Evolutionary conservation across 1,140 invertebrate genomes (phyloP).

Genomic region (Hylyphantes graminicola): DNA sequence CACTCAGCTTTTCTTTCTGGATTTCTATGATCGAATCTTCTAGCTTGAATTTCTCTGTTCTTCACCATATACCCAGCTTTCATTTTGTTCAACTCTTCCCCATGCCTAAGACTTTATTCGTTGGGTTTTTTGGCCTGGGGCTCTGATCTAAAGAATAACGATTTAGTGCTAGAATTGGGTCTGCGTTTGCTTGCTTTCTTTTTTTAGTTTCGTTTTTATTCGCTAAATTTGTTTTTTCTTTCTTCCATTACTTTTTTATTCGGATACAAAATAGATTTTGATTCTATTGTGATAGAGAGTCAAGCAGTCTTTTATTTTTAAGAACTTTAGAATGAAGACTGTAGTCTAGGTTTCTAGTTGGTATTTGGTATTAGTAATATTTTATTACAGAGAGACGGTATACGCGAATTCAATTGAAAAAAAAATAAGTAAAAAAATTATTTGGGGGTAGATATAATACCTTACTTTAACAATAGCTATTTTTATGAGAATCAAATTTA

Average conservation of each 20-base stretch:
- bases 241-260: conserved; percentile 51
- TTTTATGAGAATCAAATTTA: too few relatives aligned
- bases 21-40: conserved; percentile 45
- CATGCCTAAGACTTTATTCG: conserved; percentile 41
- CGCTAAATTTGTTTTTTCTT: conserved; percentile 33
- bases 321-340: not conserved
- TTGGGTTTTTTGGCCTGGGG: conserved; percentile 14
- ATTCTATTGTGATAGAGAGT: conserved; percentile 1
- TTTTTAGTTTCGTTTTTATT: conserved; percentile 11
- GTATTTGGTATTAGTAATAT: conserved; percentile 34
- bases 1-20: not conserved
- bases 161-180: conserved; percentile 49
- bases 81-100: not conserved
- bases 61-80: not conserved
- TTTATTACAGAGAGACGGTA: conserved; percentile 6
- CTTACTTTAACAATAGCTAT: too few relatives aligned
- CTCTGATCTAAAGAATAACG: conserved; percentile 54
- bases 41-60: conserved; percentile 39
- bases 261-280: conserved; percentile 34
- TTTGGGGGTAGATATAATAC: too few relatives aligned
- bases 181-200: conserved; percentile 23
- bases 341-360: not conserved
- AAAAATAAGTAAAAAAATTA: not conserved
- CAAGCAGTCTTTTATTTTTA: conserved; percentile 12
- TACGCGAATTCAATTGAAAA: conserved; percentile 1